Percentiles rank a stretch among this genome's conserved stretches.
phyloP scores from a whole-genome alignment of 2,113 vertebrate genomes.

The Notarius lentiginosus region DNA sequence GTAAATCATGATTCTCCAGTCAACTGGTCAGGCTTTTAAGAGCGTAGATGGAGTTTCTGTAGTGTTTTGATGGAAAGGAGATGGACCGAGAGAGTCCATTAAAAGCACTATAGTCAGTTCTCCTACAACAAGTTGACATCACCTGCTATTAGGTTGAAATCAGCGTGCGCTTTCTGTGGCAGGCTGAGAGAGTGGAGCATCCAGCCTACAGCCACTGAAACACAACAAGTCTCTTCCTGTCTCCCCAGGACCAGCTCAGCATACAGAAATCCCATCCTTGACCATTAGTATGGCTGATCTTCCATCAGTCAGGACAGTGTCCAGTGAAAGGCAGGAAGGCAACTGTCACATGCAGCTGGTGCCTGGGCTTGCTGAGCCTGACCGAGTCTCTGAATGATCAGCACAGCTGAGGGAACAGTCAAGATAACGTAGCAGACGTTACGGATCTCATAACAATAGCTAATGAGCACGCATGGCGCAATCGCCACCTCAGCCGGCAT shows the following conservation, averaged over 20 bases:
- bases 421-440: background rate
- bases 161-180: background rate
- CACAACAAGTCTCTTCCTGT: background rate
- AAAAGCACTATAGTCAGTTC: background rate
- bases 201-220: background rate
- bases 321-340: slow-evolving; percentile 20
- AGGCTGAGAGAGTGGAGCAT: background rate
- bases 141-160: background rate
- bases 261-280: background rate
- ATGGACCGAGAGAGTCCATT: background rate
- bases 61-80: background rate
- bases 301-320: background rate
- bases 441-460: background rate
- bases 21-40: background rate
- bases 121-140: background rate
- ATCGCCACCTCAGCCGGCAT: background rate
- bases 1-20: background rate
- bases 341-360: slow-evolving; percentile 56
- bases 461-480: background rate
- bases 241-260: background rate
- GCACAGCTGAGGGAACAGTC: slow-evolving; percentile 45
- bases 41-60: background rate
- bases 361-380: background rate
- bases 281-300: background rate
- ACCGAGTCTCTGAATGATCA: slow-evolving; percentile 32